Conservation (phyloP, 1,140 invertebrate species). For the Drosophila malerkotliana region DNA sequence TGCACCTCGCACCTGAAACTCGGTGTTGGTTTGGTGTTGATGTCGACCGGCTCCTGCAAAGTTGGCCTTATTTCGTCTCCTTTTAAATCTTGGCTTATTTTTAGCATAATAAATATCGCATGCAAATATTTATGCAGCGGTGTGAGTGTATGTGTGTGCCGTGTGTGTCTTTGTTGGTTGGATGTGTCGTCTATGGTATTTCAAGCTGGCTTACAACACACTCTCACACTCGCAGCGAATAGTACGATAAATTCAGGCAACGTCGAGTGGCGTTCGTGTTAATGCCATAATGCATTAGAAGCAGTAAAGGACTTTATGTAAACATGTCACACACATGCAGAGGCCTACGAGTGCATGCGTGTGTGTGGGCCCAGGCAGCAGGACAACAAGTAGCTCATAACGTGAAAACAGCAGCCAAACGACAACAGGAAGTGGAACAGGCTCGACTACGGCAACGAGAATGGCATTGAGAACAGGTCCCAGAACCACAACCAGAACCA, state of each 20-base stretch:
- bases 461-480: constrained; percentile 47
- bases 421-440: constrained; percentile 50
- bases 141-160: constrained; percentile 11
- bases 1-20: constrained; percentile 53
- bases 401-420: constrained; percentile 57
- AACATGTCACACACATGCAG: constrained; percentile 56
- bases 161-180: constrained; percentile 43
- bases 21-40: not conserved
- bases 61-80: constrained; percentile 72
- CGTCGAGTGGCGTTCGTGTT: constrained; percentile 66
- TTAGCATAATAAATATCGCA: constrained; percentile 80
- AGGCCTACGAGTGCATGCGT: constrained; percentile 21
- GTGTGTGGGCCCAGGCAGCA: constrained; percentile 23
- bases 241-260: constrained; percentile 36
- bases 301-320: constrained; percentile 66
- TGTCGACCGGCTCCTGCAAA: constrained; percentile 11
- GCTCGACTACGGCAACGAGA: constrained; percentile 44
- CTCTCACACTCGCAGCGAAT: constrained; percentile 2
- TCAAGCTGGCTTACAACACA: not conserved
- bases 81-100: constrained; percentile 81
- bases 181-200: constrained; percentile 42
- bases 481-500: constrained; percentile 15
- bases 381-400: constrained; percentile 81
- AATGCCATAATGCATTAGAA: constrained; percentile 78
- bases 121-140: constrained; percentile 73